These are phyloP conservation scores for Apaloderma vittatum DNA, from an alignment of 2,113 vertebrate genomes.

Conservation along the genomic window DNA sequence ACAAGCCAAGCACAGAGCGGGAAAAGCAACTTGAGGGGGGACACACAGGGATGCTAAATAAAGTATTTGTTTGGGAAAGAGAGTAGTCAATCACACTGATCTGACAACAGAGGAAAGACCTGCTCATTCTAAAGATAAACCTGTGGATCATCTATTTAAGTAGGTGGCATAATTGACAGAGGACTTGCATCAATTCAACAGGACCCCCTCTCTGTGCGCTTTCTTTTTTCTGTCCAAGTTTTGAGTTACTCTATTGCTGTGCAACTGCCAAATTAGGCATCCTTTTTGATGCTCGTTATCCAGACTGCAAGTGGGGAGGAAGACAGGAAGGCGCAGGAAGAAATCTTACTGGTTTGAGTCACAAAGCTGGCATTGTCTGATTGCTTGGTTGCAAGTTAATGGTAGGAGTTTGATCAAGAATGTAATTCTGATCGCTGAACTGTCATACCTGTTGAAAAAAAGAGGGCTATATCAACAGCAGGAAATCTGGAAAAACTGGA, in stretches of 20 bases:
- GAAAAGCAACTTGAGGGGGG: background rate
- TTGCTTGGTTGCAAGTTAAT: constrained; percentile 77
- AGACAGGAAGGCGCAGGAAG: constrained; percentile 69
- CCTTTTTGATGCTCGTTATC: constrained; percentile 51
- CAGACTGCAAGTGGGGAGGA: constrained; percentile 59
- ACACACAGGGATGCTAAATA: background rate
- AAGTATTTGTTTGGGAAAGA: constrained; percentile 4
- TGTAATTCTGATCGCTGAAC: constrained; percentile 77
- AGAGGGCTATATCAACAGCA: constrained; percentile 75
- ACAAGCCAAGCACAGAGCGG: constrained; percentile 52
- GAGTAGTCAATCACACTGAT: background rate
- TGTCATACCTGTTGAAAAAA: constrained; percentile 78
- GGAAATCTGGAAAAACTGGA: constrained; percentile 62
- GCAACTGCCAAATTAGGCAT: background rate
- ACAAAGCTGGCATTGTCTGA: constrained; percentile 77
- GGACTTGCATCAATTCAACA: constrained; percentile 1
- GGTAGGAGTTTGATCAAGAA: constrained; percentile 79
- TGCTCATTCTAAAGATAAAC: constrained; percentile 46
- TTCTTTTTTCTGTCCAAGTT: constrained; percentile 11
- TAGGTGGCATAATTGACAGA: background rate
- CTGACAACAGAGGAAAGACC: constrained; percentile 49
- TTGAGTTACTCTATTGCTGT: constrained; percentile 27
- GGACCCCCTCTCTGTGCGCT: background rate
- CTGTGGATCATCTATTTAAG: background rate
- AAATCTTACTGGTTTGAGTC: constrained; percentile 80